Evolutionary conservation across 2,888 invertebrate genomes (phyloP), one percentile per base, ranked within the genome.

Genomic region (Eristalis tenax): DNA sequence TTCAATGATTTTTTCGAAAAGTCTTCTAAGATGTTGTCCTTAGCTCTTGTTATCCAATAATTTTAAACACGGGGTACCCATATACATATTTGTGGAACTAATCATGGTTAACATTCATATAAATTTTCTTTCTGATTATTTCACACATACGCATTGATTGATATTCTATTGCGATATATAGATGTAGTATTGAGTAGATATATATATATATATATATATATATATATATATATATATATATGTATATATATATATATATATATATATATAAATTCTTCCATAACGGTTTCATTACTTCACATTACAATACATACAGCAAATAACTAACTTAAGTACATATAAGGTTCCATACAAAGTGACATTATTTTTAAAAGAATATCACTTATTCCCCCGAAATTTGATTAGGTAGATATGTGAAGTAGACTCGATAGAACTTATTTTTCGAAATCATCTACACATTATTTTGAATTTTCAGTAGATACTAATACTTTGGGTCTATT

Each of bases 241-340:
- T 57, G 57, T 50, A 43, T 26, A 70, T 57, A 38, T 57, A 66
- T 50, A 28, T 57, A 71, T 71, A 22, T 65, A 65, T 65, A 10
- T 50, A 50, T 50, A 8, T 50, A 50, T 8, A 50, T 18, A 50
- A 8, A 50, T 50, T 18, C 18, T 50, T 18, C 18, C 50, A 65
- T 61, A 79, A 71, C 63, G 79, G 79, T 79, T 79, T 79, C 79
- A 79, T 50, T 63, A 69, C 69, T 77, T 57, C 65, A 57, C 64
- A 79, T 65, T 57, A 11, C 59, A 59, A 59, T 11, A 68, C 15
- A 56, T 26, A 23, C 56, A 78, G 26, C 35, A 70, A 56, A 76
- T 23, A 64, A 70, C 26, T 70, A 64, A 70, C 22, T 66, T 63
- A 78, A 64, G 32, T 71, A 71, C 57, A 32, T 35, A n/a, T 56